These are phyloP conservation scores for Bombyx mandarina DNA, from an alignment of 1,140 invertebrate species.

Conservation along the genomic window DNA sequence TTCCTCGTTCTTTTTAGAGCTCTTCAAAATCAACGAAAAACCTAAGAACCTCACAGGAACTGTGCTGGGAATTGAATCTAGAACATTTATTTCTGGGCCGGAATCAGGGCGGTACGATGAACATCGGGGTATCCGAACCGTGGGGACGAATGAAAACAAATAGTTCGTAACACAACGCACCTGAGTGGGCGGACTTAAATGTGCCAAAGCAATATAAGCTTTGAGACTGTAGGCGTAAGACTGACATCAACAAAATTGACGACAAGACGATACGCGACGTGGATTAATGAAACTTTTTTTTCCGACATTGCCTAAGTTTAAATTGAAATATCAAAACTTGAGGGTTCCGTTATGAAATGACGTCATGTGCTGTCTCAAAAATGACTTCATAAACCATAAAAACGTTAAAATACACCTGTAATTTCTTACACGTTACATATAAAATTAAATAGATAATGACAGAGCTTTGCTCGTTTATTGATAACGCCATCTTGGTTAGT, in stretches of 20 bases:
- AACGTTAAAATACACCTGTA: no score
- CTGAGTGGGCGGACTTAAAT: slow-evolving; percentile 26
- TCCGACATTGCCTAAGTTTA: slow-evolving; percentile 2
- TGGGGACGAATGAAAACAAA: slow-evolving; percentile 39
- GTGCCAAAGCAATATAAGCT: slow-evolving; percentile 13
- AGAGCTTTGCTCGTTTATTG: no score
- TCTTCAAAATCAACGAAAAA: no score
- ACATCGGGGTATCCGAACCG: slow-evolving; percentile 7
- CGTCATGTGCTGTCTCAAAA: no score
- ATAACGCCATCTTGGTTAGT: no score
- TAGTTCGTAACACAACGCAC: slow-evolving; percentile 32
- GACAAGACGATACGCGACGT: slow-evolving; percentile 13
- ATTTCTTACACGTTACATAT: no score
- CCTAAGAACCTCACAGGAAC: no score
- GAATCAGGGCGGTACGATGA: slow-evolving; percentile 52
- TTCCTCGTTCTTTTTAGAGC: no score
- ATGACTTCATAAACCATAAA: no score
- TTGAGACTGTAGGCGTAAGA: slow-evolving; percentile 16
- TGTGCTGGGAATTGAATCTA: no score
- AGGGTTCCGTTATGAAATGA: no score
- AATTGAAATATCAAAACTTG: background rate
- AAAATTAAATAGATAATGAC: no score
- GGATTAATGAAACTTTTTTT: slow-evolving; percentile 15
- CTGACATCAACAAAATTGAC: slow-evolving; percentile 13
- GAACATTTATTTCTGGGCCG: slow-evolving; percentile 42